A percentile compares a stretch with the other conserved stretches of the same genome.
phyloP scores from a whole-genome alignment of 1,140 invertebrate genomes.

The Microplitis mediator region DNA sequence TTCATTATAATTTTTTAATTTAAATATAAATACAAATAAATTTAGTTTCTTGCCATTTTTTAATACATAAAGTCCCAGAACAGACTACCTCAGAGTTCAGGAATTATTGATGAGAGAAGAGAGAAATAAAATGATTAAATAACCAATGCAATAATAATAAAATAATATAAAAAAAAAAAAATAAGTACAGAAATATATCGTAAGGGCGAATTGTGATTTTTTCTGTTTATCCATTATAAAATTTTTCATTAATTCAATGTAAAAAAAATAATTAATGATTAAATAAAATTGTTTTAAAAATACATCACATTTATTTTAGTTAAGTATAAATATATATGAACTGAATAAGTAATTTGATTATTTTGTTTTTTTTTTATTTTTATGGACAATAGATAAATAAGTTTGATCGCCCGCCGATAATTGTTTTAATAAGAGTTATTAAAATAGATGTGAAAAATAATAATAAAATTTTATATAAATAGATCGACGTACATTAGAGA shows the following conservation, averaged over 20 bases:
- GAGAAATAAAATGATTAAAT: constrained; percentile 51
- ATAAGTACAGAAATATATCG: constrained; percentile 31
- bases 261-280: not conserved
- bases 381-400: not conserved
- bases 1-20: constrained; percentile 39
- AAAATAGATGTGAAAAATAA: constrained; percentile 23
- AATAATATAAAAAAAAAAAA: constrained; percentile 32
- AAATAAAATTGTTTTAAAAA: not conserved
- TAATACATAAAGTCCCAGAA: constrained; percentile 57
- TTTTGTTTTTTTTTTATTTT: not conserved
- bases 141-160: constrained; percentile 61
- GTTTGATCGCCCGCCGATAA: constrained; percentile 15
- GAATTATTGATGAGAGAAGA: constrained; percentile 56
- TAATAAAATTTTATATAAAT: constrained; percentile 44
- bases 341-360: constrained; percentile 2
- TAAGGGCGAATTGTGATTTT: constrained; percentile 29
- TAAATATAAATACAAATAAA: constrained; percentile 37
- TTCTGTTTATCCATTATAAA: not conserved
- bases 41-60: constrained; percentile 58
- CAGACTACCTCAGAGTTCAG: constrained; percentile 62
- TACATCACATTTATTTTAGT: constrained; percentile 25
- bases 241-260: not conserved
- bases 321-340: constrained; percentile 28
- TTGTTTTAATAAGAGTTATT: constrained; percentile 21
- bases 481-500: constrained; percentile 51